A percentile compares a stretch with the other conserved stretches of the same genome.
phyloP scores from a whole-genome alignment of 2,888 invertebrate species.

The Drosophila affinis region DNA sequence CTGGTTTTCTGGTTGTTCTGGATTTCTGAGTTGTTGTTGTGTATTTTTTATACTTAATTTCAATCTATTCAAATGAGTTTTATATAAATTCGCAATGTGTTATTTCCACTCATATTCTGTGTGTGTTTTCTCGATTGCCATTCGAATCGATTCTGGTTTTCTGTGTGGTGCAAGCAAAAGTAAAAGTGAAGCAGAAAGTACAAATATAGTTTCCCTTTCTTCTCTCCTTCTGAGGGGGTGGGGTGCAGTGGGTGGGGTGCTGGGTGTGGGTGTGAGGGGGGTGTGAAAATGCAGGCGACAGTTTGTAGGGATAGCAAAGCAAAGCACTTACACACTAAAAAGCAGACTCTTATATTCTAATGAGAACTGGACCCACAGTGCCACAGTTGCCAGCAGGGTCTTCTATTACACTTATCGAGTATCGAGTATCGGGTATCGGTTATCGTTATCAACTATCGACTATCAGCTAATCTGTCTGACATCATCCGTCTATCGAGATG shows the following conservation, averaged over 20 bases:
- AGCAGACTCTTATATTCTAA: conserved; percentile 59
- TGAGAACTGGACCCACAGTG: conserved; percentile 29
- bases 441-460: conserved; percentile 26
- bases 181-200: conserved; percentile 27
- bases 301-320: conserved; percentile 23
- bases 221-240: not conserved
- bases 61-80: conserved; percentile 70
- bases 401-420: conserved; percentile 36
- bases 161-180: conserved; percentile 48
- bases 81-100: conserved; percentile 71
- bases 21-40: conserved; percentile 19
- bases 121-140: conserved; percentile 15
- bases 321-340: conserved; percentile 54
- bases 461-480: conserved; percentile 25
- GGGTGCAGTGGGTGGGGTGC: not conserved
- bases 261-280: not conserved
- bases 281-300: conserved; percentile 24
- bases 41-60: conserved; percentile 43
- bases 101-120: not conserved
- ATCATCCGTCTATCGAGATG: conserved; percentile 31
- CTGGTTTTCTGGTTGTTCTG: not conserved
- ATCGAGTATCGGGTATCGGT: conserved; percentile 11
- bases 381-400: conserved; percentile 8
- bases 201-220: not conserved
- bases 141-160: conserved; percentile 14